Evolutionary conservation across 2,113 vertebrate genomes (phyloP).

Genomic region (Stomatorhinus ivindoensis): DNA sequence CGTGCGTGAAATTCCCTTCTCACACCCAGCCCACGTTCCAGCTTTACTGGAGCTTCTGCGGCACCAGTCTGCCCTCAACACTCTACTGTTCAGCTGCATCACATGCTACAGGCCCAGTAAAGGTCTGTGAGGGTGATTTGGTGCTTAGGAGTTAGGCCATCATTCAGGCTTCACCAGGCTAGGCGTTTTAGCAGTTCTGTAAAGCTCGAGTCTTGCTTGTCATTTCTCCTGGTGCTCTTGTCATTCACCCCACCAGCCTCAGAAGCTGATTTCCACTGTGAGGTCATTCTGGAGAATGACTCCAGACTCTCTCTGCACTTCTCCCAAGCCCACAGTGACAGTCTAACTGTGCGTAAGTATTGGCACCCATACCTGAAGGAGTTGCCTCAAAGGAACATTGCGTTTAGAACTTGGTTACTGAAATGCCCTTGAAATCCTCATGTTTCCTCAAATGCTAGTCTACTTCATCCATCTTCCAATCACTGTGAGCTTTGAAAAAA

Average conservation of each 20-base stretch:
- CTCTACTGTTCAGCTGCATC: slow-evolving; percentile 66
- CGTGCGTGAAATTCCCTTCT: slow-evolving; percentile 64
- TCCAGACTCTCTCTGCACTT: slow-evolving; percentile 70
- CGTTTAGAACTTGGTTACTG: background rate
- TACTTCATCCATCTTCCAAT: background rate
- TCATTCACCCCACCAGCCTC: slow-evolving; percentile 40
- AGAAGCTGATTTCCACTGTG: slow-evolving; percentile 56
- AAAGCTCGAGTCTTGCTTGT: background rate
- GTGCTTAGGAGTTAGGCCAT: background rate
- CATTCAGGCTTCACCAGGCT: background rate
- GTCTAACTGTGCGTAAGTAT: slow-evolving; percentile 67
- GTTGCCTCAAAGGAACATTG: background rate
- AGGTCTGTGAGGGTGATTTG: slow-evolving; percentile 39
- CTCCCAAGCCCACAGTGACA: slow-evolving; percentile 45
- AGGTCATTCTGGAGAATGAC: slow-evolving; percentile 60
- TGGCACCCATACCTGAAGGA: background rate
- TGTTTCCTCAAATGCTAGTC: background rate
- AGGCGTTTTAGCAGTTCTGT: background rate
- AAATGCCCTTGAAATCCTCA: background rate
- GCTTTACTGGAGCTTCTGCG: slow-evolving; percentile 62
- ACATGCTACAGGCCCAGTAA: slow-evolving; percentile 22
- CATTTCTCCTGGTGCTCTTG: background rate
- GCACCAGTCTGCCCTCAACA: slow-evolving; percentile 64
- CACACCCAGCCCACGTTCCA: slow-evolving; percentile 63
- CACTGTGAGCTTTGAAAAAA: background rate